Conservation (phyloP, 2,113 vertebrate species). For the Carlito syrichta region DNA sequence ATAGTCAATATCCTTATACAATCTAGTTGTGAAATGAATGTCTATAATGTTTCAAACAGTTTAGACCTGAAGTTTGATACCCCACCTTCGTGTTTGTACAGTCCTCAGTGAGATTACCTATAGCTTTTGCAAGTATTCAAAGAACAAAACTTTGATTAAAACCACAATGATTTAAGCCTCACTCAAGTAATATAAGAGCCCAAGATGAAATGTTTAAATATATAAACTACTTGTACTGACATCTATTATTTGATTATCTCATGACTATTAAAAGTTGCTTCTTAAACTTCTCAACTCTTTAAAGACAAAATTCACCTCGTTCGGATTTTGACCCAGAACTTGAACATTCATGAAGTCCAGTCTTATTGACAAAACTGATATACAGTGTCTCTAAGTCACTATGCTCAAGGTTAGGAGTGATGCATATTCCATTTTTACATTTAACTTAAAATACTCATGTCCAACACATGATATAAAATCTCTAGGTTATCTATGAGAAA, state of each 20-base stretch:
- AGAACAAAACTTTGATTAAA: constrained; percentile 81
- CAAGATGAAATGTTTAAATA: constrained; percentile 76
- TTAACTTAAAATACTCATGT: too few species aligned
- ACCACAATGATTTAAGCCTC: constrained; percentile 80
- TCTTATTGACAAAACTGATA: constrained; percentile 91
- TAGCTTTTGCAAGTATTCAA: constrained; percentile 80
- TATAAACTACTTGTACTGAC: constrained; percentile 77
- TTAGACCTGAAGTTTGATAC: constrained; percentile 75
- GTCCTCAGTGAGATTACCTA: constrained; percentile 78
- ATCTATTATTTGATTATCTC: constrained; percentile 74
- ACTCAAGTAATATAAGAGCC: constrained; percentile 69
- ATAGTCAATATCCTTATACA: constrained; percentile 80
- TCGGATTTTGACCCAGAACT: constrained; percentile 90
- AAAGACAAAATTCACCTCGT: constrained; percentile 89
- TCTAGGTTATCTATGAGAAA: too few species aligned
- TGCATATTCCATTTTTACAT: constrained; percentile 92
- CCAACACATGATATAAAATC: too few species aligned
- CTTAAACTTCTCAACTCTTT: constrained; percentile 83
- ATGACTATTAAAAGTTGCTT: constrained; percentile 80
- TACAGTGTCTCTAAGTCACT: constrained; percentile 92
- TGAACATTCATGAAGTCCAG: constrained; percentile 90
- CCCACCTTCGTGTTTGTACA: constrained; percentile 80
- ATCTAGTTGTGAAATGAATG: constrained; percentile 79
- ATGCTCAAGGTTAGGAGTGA: constrained; percentile 90
- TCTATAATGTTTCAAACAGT: constrained; percentile 75